Conservation (phyloP, 2,113 vertebrate genomes). For the Hiodon tergisus region DNA sequence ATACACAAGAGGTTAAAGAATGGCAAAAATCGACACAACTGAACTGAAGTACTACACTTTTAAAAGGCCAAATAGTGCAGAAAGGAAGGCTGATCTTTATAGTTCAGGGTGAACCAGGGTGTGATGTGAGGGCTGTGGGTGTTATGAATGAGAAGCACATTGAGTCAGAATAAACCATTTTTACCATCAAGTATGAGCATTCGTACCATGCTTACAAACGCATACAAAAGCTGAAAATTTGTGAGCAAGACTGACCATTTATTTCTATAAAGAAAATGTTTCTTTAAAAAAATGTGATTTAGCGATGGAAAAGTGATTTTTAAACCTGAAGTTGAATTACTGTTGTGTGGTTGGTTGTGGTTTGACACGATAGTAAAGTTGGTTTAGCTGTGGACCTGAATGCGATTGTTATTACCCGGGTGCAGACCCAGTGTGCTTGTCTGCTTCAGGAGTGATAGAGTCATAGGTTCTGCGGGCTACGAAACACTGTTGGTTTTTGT, state of each 20-base stretch:
- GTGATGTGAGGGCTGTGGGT: slow-evolving; percentile 22
- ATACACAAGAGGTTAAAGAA: neutral
- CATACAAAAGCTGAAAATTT: neutral
- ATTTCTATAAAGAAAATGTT: too few species aligned
- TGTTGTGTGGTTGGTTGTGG: neutral
- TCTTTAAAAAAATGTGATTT: too few species aligned
- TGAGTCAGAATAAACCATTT: slow-evolving; percentile 2
- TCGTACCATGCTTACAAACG: neutral
- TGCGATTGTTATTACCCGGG: neutral
- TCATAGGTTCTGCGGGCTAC: neutral
- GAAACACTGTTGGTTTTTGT: neutral
- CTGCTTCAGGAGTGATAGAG: neutral
- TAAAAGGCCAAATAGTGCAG: slow-evolving; percentile 38
- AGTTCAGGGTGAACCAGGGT: slow-evolving; percentile 7
- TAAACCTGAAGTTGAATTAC: neutral
- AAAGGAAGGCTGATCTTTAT: slow-evolving; percentile 41
- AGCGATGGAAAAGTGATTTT: neutral
- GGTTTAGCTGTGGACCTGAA: neutral
- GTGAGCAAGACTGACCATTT: neutral
- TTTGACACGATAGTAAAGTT: neutral
- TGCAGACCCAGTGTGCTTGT: neutral
- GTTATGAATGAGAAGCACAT: slow-evolving; percentile 25
- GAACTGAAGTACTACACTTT: slow-evolving; percentile 37
- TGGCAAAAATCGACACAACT: slow-evolving; percentile 10
- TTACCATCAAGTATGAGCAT: neutral